Conservation (phyloP, 35 echinoderm and acorn worm genomes). For the Lytechinus variegatus region DNA sequence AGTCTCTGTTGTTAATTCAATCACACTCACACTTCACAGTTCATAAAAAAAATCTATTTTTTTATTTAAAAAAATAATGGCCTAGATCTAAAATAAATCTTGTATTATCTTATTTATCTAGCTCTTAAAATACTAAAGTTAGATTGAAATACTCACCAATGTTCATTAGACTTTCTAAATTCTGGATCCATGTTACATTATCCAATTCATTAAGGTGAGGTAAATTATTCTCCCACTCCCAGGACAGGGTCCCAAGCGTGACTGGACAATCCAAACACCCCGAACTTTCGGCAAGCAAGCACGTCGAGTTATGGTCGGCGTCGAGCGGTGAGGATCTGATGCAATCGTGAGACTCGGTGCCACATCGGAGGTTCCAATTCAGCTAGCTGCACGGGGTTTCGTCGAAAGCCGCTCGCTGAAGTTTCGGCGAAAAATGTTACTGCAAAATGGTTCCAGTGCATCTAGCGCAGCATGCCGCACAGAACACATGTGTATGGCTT, state of each 20-base stretch:
- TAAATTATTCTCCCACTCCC: neutral
- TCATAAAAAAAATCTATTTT: too few species aligned
- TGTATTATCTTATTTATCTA: too few species aligned
- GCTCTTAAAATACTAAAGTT: too few species aligned
- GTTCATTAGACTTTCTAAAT: neutral
- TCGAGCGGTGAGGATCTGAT: neutral
- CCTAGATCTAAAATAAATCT: too few species aligned
- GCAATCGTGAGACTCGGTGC: neutral
- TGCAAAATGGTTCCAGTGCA: too few species aligned
- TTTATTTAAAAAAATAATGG: too few species aligned
- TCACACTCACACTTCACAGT: too few species aligned
- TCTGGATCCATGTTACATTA: neutral
- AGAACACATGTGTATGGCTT: neutral
- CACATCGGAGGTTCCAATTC: too few species aligned
- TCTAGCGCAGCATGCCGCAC: neutral
- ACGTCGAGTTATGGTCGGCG: neutral
- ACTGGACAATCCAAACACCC: neutral
- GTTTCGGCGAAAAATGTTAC: too few species aligned
- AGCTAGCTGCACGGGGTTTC: too few species aligned
- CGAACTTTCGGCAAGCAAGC: neutral
- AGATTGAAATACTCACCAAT: neutral
- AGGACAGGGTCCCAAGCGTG: neutral
- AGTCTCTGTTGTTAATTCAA: too few species aligned
- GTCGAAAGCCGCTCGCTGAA: too few species aligned
- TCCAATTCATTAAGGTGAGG: neutral